Base-by-base conservation (phyloP, 2,797 vertebrate genomes). In the Sebastes trivittatus region DNA sequence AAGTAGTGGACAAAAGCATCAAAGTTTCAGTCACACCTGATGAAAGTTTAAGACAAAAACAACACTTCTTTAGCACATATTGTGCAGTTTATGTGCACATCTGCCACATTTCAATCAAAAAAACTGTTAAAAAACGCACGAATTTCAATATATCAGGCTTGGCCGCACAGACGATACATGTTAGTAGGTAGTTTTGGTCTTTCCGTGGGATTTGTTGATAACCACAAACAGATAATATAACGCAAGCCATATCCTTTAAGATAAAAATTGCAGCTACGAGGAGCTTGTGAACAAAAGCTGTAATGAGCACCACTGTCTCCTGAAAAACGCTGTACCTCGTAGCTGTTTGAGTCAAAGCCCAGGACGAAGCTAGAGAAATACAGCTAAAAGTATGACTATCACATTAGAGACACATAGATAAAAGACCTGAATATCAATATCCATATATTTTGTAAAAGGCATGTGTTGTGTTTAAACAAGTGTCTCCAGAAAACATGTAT, bases 381-480 rank as follows among this genome's bases (percentile, higher is more conserved):
- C 90, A 84, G 85, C 66, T 75, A 20, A 75, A 90, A 90, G 89
- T 90, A 77, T 90, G 88, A 92, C 90, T 62, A 52, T 92, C 90
- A 94, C 80, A 84, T 89, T 83, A 91, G 78, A 91, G 87, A 95
- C 87, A 92, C 96, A 97, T 95, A 97, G 97, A 98, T 93, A 96
- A 98, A 98, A 98, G 97, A 97, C 98, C 98, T 99, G 98, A 99
- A 99, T 99, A 97, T 96, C 83, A 96, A 95, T 97, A 86, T 88
- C 80, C 88, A 94, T 95, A 94, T 89, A 95, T 93, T 96, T 96
- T 91, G 72, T 91, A 95, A 99, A 49, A 98, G 97, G 98, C 97
- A 98, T 98, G 97, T 97, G 88, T 96, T 97, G 97, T 97, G 96
- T 97, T 97, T 96, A 95, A 94, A 96, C 95, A 97, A 97, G 95